These are phyloP conservation scores for Heteromurus nitidus DNA, from an alignment of 2,888 invertebrate species.

Conservation along the genomic window DNA sequence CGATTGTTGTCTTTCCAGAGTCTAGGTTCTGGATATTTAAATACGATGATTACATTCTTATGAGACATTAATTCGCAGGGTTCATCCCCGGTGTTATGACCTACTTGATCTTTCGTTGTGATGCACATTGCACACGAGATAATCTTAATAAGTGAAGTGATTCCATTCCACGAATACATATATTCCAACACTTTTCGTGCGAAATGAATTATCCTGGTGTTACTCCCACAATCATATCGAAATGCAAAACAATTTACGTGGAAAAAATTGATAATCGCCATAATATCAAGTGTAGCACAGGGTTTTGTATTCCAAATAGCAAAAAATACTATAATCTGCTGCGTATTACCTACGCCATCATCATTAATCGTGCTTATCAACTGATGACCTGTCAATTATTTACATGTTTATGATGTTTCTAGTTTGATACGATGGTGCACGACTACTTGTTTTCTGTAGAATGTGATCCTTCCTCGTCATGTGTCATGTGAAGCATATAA, in stretches of 20 bases:
- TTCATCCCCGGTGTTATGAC: slow-evolving; percentile 56
- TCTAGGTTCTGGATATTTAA: too few relatives aligned
- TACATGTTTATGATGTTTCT: slow-evolving; percentile 56
- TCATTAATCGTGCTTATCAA: slow-evolving; percentile 44
- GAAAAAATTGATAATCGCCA: too few relatives aligned
- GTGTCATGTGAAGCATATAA: not conserved
- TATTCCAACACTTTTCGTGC: too few relatives aligned
- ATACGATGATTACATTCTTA: not conserved
- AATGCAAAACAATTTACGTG: too few relatives aligned
- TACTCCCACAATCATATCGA: too few relatives aligned
- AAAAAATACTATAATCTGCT: not conserved
- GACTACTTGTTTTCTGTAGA: slow-evolving; percentile 2
- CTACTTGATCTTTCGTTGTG: slow-evolving; percentile 38
- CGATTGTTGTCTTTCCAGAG: too few relatives aligned
- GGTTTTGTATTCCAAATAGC: not conserved
- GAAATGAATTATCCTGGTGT: too few relatives aligned
- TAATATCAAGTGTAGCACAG: not conserved
- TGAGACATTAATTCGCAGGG: not conserved
- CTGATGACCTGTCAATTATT: slow-evolving; percentile 60
- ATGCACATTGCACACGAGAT: slow-evolving; percentile 13
- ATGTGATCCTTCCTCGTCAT: not conserved
- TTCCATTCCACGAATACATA: too few relatives aligned
- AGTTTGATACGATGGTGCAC: not conserved
- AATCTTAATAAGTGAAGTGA: too few relatives aligned
- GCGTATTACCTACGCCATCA: not conserved